A percentile compares a stretch with the other conserved stretches of the same genome.
Conservation (phyloP, 2,888 invertebrate genomes). For the Platypus cylindrus region DNA sequence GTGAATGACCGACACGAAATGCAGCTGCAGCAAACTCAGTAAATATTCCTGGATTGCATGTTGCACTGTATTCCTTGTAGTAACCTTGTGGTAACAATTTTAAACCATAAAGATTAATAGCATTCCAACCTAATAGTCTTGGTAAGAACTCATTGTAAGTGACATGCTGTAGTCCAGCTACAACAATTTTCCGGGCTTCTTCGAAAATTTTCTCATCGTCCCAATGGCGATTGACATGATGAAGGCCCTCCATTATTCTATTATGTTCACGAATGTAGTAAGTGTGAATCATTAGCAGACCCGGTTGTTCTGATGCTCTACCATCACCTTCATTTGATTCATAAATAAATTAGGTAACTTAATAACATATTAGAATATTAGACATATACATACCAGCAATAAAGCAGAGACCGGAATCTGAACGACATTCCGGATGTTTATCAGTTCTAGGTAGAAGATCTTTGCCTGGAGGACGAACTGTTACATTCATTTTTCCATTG, state of each 20-base stretch:
- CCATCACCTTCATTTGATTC: too few species aligned
- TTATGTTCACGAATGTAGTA: slow-evolving; percentile 85
- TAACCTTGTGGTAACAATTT: slow-evolving; percentile 64
- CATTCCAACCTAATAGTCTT: slow-evolving; percentile 78
- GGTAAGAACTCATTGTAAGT: slow-evolving; percentile 86
- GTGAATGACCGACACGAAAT: slow-evolving; percentile 78
- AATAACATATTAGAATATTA: background rate
- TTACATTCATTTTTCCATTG: slow-evolving; percentile 72
- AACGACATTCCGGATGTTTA: slow-evolving; percentile 76
- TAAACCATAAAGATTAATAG: slow-evolving; percentile 79
- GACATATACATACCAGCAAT: slow-evolving; percentile 54
- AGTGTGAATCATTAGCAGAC: slow-evolving; percentile 77
- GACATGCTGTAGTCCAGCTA: slow-evolving; percentile 68
- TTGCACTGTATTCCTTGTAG: slow-evolving; percentile 68
- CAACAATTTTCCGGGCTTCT: slow-evolving; percentile 61
- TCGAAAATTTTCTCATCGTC: slow-evolving; percentile 72
- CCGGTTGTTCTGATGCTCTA: slow-evolving; percentile 86
- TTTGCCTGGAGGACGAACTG: slow-evolving; percentile 62
- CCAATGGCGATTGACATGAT: slow-evolving; percentile 81
- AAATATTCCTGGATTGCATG: slow-evolving; percentile 78
- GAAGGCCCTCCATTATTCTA: slow-evolving; percentile 64
- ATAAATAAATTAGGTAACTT: slow-evolving; percentile 1
- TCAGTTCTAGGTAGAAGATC: slow-evolving; percentile 70
- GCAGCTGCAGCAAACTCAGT: slow-evolving; percentile 87
- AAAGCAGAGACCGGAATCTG: slow-evolving; percentile 74